These are phyloP conservation scores for Dendrolimus punctatus DNA, from an alignment of 1,140 invertebrate species.

Conservation along the genomic window DNA sequence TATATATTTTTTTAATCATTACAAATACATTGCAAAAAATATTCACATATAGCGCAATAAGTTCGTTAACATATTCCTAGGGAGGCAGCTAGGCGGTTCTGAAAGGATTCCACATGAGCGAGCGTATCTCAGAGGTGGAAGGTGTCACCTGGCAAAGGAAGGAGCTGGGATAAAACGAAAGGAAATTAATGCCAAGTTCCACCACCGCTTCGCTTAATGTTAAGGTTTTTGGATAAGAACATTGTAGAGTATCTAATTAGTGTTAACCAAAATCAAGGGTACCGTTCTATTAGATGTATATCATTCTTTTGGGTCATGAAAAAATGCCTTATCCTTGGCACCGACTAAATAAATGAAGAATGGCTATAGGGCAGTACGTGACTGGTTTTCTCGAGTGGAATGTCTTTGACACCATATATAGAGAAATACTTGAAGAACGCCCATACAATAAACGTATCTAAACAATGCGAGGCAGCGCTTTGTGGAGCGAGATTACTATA, in stretches of 20 bases:
- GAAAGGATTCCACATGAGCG: conserved; percentile 58
- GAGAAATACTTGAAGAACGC: conserved; percentile 5
- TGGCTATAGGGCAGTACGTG: conserved; percentile 20
- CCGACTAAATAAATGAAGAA: conserved; percentile 22
- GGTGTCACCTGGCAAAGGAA: conserved; percentile 32
- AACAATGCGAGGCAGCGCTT: conserved; percentile 7
- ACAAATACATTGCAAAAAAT: conserved; percentile 2
- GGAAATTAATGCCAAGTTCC: conserved; percentile 32
- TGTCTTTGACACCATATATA: conserved; percentile 22
- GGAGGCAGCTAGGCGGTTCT: conserved; percentile 67
- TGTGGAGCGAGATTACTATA: background rate
- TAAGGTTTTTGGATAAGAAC: conserved; percentile 11
- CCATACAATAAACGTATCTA: conserved; percentile 1
- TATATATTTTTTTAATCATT: background rate
- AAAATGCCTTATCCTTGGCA: conserved; percentile 4
- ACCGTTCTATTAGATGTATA: background rate
- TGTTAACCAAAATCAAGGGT: background rate
- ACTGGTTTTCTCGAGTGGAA: conserved; percentile 16
- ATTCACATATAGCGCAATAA: no score
- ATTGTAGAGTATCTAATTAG: background rate
- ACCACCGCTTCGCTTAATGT: conserved; percentile 60
- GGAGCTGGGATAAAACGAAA: conserved; percentile 29
- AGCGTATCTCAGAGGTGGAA: conserved; percentile 57
- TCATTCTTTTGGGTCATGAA: background rate
- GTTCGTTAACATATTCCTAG: conserved; percentile 27